Percentiles rank a stretch among this genome's conserved stretches.
These are phyloP conservation scores for chimpanzee (Pan troglodytes) DNA, from an alignment of 2,113 vertebrate species.

Conservation along the genomic window NHGRI_mPanTro3-v2.1_pri NC_086015.1:184191501-184192000, in stretches of 20 bases:
- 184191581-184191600: neutral
- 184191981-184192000: neutral
- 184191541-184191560: neutral
- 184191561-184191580: neutral
- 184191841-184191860: neutral
- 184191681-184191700: neutral
- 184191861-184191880: neutral
- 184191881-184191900: neutral
- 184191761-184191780: neutral
- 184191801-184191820: neutral
- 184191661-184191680: neutral
- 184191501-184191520: neutral
- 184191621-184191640: neutral
- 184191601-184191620: neutral
- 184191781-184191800: neutral
- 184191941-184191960: neutral
- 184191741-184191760: neutral
- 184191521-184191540: neutral
- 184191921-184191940: neutral
- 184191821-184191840: neutral
- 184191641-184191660: neutral
- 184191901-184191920: neutral
- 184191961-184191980: neutral
- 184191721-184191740: neutral
- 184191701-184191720: neutral